Conservation (phyloP, 2,113 vertebrate species). For the Ceyx margarethae region DNA sequence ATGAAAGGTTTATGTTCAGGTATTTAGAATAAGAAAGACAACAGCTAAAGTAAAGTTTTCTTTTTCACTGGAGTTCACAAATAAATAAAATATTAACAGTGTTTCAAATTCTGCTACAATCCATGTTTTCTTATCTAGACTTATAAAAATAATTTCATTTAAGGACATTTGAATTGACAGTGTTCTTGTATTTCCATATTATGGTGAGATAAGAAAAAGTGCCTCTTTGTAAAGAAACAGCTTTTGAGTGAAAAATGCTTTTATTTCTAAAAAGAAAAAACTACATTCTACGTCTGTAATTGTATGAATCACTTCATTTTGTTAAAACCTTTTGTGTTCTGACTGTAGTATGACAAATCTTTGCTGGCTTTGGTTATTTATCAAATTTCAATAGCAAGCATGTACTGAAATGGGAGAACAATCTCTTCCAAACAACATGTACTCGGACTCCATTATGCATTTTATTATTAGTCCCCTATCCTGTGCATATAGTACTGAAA, state of each 20-base stretch:
- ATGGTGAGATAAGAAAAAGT: not conserved
- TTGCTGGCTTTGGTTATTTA: not conserved
- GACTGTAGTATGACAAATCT: conserved; percentile 12
- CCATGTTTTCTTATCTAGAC: not conserved
- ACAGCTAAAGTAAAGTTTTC: not conserved
- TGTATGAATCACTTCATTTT: conserved; percentile 11
- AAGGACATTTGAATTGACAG: not conserved
- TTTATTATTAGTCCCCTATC: not conserved
- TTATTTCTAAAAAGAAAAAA: not conserved
- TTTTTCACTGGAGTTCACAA: not conserved
- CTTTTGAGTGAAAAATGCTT: not conserved
- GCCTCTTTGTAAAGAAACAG: not conserved
- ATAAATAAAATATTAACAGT: not conserved
- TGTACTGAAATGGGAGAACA: not conserved
- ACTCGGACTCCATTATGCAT: not conserved
- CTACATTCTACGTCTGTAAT: conserved; percentile 1
- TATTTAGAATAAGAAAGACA: not conserved
- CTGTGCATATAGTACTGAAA: not conserved
- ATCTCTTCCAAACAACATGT: not conserved
- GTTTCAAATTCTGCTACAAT: not conserved
- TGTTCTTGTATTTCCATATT: not conserved
- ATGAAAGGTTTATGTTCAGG: not conserved
- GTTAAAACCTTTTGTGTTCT: conserved; percentile 38
- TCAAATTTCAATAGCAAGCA: not conserved
- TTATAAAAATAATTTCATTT: not conserved